Base-by-base conservation (phyloP, 1,140 invertebrate genomes). In the Arctopsyche grandis region DNA sequence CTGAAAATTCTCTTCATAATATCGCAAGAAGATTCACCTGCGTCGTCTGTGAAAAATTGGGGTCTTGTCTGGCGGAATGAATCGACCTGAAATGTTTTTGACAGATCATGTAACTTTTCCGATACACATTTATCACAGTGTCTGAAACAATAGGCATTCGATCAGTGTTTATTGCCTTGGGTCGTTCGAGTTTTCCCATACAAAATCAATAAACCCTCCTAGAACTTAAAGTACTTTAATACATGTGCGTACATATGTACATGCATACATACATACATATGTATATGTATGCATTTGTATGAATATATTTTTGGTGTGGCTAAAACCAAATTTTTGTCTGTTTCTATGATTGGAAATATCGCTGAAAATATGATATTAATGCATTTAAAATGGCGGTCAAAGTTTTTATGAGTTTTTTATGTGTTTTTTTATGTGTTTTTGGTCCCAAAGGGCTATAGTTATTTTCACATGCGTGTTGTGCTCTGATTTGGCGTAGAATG, bases 51-150 rank as follows among this genome's bases (percentile, higher is more conserved):
- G 48, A 52, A 52, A 52, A 52, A 52, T 52, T 52, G 12, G 12
- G 48, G 48, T 52, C 16, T 66, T 66, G 24, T 66, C 24, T 29
- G 24, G 22, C 63, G 22, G 63, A 66, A 66, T 24, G 63, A 66
- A 66, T 66, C 22, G 63, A 12, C 63, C 10, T 66, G 63, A 66
- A 66, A 66, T 66, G 63, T 66, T 66, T 66, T 66, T 66, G 63
- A 66, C 63, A 66, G 63, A 66, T 66, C 63, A 26, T 66, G 63
- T 66, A 66, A 66, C 63, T 66, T 66, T 66, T 66, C 63, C 63
- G 63, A 66, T 66, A 66, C 63, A 66, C 63, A 66, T 66, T 66
- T 66, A 66, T 66, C 63, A 66, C 63, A 29, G 4, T 66, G 63
- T 66, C 63, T 66, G 63, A 66, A 66, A 66, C 63, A 66, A 66